Evolutionary conservation across 2,113 vertebrate genomes (phyloP).

Genomic region (Seriola dumerili): DNA sequence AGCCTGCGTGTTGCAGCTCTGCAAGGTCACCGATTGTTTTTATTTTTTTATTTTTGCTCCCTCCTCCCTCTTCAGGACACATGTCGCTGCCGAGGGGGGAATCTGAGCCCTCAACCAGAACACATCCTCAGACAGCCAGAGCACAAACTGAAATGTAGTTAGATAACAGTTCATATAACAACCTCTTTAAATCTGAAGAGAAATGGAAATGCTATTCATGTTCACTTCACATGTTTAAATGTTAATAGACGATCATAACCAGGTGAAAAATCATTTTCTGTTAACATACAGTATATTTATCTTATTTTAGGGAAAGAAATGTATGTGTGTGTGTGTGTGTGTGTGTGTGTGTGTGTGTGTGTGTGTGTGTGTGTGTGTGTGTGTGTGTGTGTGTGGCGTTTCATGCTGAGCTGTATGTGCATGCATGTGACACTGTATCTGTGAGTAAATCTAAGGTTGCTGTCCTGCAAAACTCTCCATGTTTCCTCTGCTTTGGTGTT

Average conservation of each 20-base stretch:
- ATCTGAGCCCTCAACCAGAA: constrained; percentile 63
- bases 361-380: no score
- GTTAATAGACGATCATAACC: not conserved
- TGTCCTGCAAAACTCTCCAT: not conserved
- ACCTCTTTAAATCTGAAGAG: not conserved
- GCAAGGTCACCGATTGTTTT: constrained; percentile 75
- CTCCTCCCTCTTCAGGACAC: constrained; percentile 60
- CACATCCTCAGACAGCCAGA: constrained; percentile 43
- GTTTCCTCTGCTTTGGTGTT: constrained; percentile 2
- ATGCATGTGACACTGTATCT: not conserved
- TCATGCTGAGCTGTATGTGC: not conserved
- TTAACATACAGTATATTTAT: not conserved
- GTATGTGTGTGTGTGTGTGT: no score
- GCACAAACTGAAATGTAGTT: constrained; percentile 21
- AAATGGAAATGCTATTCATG: not conserved
- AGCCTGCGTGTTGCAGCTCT: constrained; percentile 60
- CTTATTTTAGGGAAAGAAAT: not conserved
- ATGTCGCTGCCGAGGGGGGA: constrained; percentile 47
- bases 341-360: no score
- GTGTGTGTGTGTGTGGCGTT: not conserved
- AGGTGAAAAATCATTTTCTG: not conserved
- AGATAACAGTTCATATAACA: constrained; percentile 40
- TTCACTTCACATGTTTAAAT: not conserved
- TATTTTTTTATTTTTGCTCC: not conserved
- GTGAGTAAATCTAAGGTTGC: not conserved